Evolutionary conservation across 2,888 invertebrate species (phyloP).

Genomic region (Conistra vaccinii): DNA sequence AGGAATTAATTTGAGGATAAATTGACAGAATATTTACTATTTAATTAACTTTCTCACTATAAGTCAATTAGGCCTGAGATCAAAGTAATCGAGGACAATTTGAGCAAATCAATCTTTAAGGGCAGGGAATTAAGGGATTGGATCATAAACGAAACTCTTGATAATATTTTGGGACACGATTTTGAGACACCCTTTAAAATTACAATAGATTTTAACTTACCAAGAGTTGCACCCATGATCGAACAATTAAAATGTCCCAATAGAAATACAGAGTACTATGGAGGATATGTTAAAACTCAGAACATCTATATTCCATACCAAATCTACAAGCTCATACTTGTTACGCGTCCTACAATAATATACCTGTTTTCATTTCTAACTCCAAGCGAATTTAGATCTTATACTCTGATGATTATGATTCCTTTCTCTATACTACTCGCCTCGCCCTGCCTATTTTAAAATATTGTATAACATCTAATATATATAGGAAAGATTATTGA

Average conservation of each 20-base stretch:
- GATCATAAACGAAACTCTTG: conserved; percentile 35
- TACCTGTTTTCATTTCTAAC: conserved; percentile 75
- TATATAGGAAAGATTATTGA: conserved; percentile 90
- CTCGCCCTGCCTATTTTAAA: conserved; percentile 82
- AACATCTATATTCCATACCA: conserved; percentile 77
- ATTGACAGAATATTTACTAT: conserved; percentile 54
- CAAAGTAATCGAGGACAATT: conserved; percentile 42
- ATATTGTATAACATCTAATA: conserved; percentile 88
- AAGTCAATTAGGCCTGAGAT: conserved; percentile 60
- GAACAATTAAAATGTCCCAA: conserved; percentile 43
- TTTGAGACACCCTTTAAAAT: conserved; percentile 12
- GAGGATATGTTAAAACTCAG: conserved; percentile 66
- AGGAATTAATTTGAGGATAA: conserved; percentile 45
- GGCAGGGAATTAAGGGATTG: conserved; percentile 35
- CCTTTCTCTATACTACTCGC: conserved; percentile 78
- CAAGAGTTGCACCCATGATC: conserved; percentile 26
- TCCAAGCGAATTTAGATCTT: conserved; percentile 80
- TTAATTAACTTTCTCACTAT: conserved; percentile 57
- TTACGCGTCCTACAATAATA: conserved; percentile 83
- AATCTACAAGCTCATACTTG: conserved; percentile 88
- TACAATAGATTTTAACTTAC: conserved; percentile 21
- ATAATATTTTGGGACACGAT: conserved; percentile 9
- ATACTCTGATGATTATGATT: conserved; percentile 80
- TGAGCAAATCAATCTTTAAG: conserved; percentile 59
- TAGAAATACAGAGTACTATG: conserved; percentile 57